A percentile compares a stretch with the other conserved stretches of the same genome.
These are phyloP conservation scores for Bombylius major DNA, from an alignment of 2,888 invertebrate species.

Conservation along the genomic window DNA sequence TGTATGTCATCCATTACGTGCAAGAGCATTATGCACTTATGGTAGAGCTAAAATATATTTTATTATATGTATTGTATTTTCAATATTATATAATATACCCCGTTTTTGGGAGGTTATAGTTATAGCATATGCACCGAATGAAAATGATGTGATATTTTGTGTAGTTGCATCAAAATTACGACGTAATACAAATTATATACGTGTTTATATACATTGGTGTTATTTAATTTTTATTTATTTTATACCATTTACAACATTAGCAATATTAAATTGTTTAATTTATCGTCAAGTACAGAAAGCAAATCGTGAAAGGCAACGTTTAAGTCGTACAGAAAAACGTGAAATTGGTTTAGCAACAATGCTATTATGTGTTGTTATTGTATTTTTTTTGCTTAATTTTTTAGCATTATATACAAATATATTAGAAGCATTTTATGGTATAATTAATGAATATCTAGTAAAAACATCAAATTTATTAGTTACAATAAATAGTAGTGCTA, in stretches of 20 bases:
- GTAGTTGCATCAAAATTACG: conserved; percentile 56
- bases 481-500: conserved; percentile 93
- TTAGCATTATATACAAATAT: conserved; percentile 77
- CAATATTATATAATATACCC: conserved; percentile 76
- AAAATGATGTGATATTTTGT: conserved; percentile 54
- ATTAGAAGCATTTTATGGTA: conserved; percentile 63
- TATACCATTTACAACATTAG: conserved; percentile 78
- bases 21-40: conserved; percentile 82
- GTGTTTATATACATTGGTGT: conserved; percentile 86
- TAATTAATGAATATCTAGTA: conserved; percentile 55
- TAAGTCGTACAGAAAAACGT: conserved; percentile 78
- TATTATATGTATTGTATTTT: conserved; percentile 63
- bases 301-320: conserved; percentile 75
- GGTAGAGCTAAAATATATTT: conserved; percentile 76
- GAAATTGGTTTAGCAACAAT: conserved; percentile 92
- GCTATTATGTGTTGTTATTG: conserved; percentile 86
- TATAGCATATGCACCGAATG: conserved; percentile 31
- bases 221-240: conserved; percentile 90
- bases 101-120: conserved; percentile 58
- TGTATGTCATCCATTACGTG: conserved; percentile 78
- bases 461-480: conserved; percentile 84
- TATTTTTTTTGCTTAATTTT: conserved; percentile 87
- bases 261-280: conserved; percentile 82
- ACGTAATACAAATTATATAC: conserved; percentile 59
- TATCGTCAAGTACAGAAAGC: conserved; percentile 82